Percentiles rank a stretch among this genome's conserved stretches.
These are phyloP conservation scores for Aurelia sp. DNA, from an alignment of 30 jellyfish, hydroid and myxozoan genomes.

Conservation along the genomic window DNA sequence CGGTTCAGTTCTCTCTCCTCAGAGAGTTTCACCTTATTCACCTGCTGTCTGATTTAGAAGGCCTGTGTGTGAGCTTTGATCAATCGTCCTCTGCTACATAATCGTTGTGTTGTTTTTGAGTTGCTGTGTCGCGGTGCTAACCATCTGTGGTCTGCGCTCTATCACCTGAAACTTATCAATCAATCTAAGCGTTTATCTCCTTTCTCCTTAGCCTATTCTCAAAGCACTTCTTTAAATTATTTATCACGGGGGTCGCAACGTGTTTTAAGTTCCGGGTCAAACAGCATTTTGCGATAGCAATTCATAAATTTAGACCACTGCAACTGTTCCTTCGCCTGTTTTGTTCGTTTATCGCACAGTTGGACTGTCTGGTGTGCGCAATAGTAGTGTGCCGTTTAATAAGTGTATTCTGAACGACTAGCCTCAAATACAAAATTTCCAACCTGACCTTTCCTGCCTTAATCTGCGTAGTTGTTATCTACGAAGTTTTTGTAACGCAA, in stretches of 20 bases:
- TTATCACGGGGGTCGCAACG: slow-evolving; percentile 3
- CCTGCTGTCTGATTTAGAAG: slow-evolving; percentile 5
- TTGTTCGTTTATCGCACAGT: slow-evolving; percentile 3
- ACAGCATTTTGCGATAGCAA: background rate
- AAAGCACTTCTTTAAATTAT: slow-evolving; percentile 29
- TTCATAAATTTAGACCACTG: background rate
- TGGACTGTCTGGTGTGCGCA: background rate
- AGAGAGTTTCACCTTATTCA: background rate
- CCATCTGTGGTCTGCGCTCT: slow-evolving; percentile 78
- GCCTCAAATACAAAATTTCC: background rate
- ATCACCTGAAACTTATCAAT: slow-evolving; percentile 74
- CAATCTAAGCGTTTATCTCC: slow-evolving; percentile 61
- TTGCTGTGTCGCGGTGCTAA: slow-evolving; percentile 47
- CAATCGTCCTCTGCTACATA: slow-evolving; percentile 5
- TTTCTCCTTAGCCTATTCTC: slow-evolving; percentile 53
- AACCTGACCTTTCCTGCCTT: background rate
- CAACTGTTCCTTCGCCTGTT: slow-evolving; percentile 15
- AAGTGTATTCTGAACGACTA: background rate
- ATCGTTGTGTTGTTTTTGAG: slow-evolving; percentile 46
- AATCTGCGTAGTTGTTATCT: background rate
- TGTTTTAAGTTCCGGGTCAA: slow-evolving; percentile 33
- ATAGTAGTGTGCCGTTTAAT: background rate
- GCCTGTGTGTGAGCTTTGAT: slow-evolving; percentile 8
- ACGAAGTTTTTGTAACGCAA: background rate
- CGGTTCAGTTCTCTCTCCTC: too few species aligned